These are phyloP conservation scores for Anolis carolinensis DNA, from an alignment of 2,113 vertebrate species.

Conservation along the genomic window DNA sequence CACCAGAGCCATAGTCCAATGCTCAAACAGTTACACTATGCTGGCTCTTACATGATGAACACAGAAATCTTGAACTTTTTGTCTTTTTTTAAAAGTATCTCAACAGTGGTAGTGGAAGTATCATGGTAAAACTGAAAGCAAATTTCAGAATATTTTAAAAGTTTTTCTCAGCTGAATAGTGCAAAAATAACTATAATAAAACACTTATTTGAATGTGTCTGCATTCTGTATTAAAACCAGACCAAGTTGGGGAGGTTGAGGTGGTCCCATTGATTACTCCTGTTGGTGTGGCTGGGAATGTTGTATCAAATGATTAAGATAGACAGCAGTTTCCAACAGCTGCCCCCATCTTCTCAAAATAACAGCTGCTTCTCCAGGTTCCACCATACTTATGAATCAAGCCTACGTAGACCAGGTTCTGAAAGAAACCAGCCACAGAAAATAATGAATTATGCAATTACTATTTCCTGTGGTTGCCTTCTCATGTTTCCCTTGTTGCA, in stretches of 20 bases:
- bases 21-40: too few species aligned
- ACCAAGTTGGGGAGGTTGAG: background rate
- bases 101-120: conserved; percentile 22
- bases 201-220: background rate
- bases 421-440: background rate
- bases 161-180: background rate
- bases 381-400: fast-evolving
- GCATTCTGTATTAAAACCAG: background rate
- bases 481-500: background rate
- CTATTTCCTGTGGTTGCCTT: background rate
- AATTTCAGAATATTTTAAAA: conserved; percentile 14
- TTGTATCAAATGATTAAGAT: background rate
- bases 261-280: background rate
- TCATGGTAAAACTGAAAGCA: conserved; percentile 14
- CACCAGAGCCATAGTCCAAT: too few species aligned
- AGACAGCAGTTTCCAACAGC: background rate
- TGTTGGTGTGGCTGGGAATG: background rate
- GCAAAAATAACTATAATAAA: background rate
- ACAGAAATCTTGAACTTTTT: conserved; percentile 27
- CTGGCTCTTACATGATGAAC: conserved; percentile 49
- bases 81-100: background rate
- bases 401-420: fast-evolving
- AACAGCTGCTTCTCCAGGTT: fast-evolving
- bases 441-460: background rate
- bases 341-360: fast-evolving